Evolutionary conservation across 2,797 vertebrate genomes (phyloP).

Genomic region (Alcedo atthis): DNA sequence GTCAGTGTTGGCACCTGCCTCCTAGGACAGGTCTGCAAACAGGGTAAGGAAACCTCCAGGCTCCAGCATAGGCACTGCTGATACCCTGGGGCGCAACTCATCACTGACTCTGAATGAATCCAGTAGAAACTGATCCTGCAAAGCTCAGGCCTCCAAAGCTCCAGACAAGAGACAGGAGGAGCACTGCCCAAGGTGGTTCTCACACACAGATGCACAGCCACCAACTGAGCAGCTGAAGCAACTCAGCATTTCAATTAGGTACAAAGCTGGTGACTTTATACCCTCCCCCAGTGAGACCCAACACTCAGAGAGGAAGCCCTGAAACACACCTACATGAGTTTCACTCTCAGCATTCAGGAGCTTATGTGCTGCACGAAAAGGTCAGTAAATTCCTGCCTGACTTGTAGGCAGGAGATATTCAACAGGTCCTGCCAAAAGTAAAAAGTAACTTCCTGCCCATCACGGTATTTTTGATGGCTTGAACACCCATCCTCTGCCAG

Average conservation of each 20-base stretch:
- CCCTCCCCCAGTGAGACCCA: neutral
- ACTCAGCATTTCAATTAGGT: neutral
- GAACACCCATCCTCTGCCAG: neutral
- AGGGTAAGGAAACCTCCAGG: neutral
- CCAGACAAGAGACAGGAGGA: neutral
- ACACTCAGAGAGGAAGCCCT: constrained; percentile 13
- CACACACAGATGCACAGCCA: neutral
- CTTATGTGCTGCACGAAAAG: neutral
- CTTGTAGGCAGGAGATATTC: neutral
- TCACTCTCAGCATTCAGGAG: neutral
- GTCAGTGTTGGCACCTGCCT: neutral
- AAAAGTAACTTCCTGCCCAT: constrained; percentile 12
- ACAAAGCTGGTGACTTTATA: constrained; percentile 31
- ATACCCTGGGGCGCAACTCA: neutral
- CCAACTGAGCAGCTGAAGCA: constrained; percentile 38
- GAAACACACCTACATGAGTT: neutral
- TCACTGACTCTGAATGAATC: neutral
- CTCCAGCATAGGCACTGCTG: neutral
- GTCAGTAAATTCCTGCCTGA: neutral
- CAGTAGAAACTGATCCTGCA: neutral
- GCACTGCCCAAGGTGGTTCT: neutral
- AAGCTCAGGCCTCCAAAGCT: neutral
- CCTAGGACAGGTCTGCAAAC: neutral
- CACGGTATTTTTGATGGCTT: accelerated
- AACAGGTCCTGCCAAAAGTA: constrained; percentile 1